A percentile compares a stretch with the other conserved stretches of the same genome.
phyloP scores from a whole-genome alignment of 2,113 vertebrate species.

The Notothenia coriiceps region DNA sequence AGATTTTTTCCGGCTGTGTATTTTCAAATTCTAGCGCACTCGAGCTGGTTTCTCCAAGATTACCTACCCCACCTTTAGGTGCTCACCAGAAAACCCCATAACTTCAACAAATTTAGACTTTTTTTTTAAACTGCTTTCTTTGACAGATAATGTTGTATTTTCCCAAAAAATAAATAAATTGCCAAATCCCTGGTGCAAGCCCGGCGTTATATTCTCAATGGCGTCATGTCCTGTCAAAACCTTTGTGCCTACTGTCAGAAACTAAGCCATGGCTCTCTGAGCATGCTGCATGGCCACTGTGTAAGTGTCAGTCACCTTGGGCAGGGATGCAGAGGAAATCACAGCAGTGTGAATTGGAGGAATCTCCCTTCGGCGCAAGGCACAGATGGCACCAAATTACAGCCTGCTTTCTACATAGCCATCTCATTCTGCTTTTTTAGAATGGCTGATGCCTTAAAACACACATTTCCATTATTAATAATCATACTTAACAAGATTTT shows the following conservation, averaged over 20 bases:
- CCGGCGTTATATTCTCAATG: constrained; percentile 45
- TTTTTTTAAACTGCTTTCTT: not conserved
- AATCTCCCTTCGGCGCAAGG: constrained; percentile 63
- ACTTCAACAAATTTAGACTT: not conserved
- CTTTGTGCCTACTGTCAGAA: constrained; percentile 73
- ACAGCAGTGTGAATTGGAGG: constrained; percentile 70
- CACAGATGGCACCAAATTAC: constrained; percentile 66
- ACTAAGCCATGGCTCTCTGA: constrained; percentile 71
- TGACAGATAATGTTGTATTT: not conserved
- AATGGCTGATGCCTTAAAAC: constrained; percentile 40
- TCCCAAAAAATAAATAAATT: constrained; percentile 13
- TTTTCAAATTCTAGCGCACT: no score
- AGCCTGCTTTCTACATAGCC: constrained; percentile 19
- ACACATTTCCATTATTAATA: constrained; percentile 24
- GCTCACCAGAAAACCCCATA: not conserved
- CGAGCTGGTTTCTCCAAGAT: no score
- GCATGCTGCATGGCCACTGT: constrained; percentile 67
- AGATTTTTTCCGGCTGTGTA: no score
- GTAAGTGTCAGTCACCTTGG: constrained; percentile 78
- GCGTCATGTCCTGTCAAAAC: constrained; percentile 72
- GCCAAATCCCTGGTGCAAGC: constrained; percentile 20
- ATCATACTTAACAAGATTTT: not conserved
- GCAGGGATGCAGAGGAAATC: constrained; percentile 64
- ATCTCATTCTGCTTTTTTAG: constrained; percentile 25
- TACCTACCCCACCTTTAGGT: no score